Percentiles rank a stretch among this genome's conserved stretches.
Conservation (phyloP, 2,113 vertebrate genomes). For the Seriola dumerili region DNA sequence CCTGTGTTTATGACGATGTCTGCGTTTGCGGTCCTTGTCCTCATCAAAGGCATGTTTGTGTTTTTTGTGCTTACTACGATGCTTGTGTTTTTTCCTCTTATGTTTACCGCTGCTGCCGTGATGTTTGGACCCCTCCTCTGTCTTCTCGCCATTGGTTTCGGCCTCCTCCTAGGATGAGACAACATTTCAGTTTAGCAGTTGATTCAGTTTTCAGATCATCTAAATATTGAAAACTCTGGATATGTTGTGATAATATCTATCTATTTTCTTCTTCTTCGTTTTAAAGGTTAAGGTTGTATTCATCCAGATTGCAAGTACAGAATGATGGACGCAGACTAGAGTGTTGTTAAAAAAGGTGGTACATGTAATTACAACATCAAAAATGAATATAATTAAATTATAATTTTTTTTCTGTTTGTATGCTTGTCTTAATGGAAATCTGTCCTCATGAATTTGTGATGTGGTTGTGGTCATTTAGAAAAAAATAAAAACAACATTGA, state of each 20-base stretch:
- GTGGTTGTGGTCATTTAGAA: too few relatives aligned
- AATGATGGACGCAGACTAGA: too few relatives aligned
- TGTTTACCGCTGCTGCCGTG: slow-evolving; percentile 89
- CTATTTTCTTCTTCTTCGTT: neutral
- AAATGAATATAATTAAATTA: too few relatives aligned
- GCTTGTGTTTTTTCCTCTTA: slow-evolving; percentile 99
- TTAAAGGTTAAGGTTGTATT: neutral
- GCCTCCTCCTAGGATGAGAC: slow-evolving; percentile 78
- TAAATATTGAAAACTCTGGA: neutral
- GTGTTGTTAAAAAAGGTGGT: too few relatives aligned
- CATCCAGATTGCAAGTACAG: too few relatives aligned
- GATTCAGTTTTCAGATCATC: neutral
- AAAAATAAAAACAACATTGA: too few relatives aligned
- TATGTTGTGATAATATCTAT: neutral
- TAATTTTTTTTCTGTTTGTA: too few relatives aligned
- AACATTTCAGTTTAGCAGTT: neutral
- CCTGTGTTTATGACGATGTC: slow-evolving; percentile 97
- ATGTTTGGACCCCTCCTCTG: slow-evolving; percentile 88
- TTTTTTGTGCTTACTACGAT: slow-evolving; percentile 98
- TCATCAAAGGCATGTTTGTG: slow-evolving; percentile 96
- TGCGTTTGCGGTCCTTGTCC: slow-evolving; percentile 95
- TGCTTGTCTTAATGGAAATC: too few relatives aligned
- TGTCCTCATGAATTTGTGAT: too few relatives aligned
- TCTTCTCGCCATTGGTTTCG: slow-evolving; percentile 88
- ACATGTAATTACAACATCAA: too few relatives aligned